Evolutionary conservation across 2,888 invertebrate genomes (phyloP).

Genomic region (Heteropelma amictum): DNA sequence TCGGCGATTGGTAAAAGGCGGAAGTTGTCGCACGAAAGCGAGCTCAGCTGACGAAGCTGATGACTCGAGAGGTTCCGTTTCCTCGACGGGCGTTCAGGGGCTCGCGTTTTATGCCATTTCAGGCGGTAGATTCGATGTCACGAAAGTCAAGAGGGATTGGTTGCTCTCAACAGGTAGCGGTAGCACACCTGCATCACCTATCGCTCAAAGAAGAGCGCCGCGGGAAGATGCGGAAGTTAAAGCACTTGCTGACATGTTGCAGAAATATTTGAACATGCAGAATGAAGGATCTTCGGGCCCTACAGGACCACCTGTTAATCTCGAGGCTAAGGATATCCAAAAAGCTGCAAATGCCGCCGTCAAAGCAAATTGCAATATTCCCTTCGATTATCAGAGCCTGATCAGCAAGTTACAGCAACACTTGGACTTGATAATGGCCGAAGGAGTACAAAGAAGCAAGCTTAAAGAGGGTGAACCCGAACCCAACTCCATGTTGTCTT

Average conservation of each 20-base stretch:
- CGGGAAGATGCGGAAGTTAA: conserved; percentile 80
- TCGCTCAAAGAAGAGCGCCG: conserved; percentile 58
- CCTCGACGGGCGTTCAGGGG: conserved; percentile 67
- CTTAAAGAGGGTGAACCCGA: conserved; percentile 61
- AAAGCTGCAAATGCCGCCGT: conserved; percentile 31
- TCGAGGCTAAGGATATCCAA: conserved; percentile 30
- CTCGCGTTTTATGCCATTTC: conserved; percentile 79
- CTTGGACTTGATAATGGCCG: conserved; percentile 76
- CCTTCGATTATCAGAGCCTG: conserved; percentile 82
- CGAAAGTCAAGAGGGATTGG: conserved; percentile 85
- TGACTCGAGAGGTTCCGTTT: conserved; percentile 70
- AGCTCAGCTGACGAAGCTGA: conserved; percentile 84
- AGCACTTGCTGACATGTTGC: conserved; percentile 83
- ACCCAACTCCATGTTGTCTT: conserved; percentile 73
- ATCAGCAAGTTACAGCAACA: conserved; percentile 83
- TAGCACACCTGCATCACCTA: conserved; percentile 73
- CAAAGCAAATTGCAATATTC: conserved; percentile 61
- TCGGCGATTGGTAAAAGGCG: conserved; percentile 82
- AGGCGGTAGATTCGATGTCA: conserved; percentile 84
- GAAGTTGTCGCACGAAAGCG: conserved; percentile 84
- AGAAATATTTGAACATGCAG: conserved; percentile 83
- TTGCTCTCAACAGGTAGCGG: conserved; percentile 76
- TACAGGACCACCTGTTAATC: conserved; percentile 43
- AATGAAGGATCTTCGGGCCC: conserved; percentile 71
- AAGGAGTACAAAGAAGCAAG: conserved; percentile 64